Evolutionary conservation across 2,888 invertebrate genomes (phyloP).

Genomic region (Eupithecia exiguata): DNA sequence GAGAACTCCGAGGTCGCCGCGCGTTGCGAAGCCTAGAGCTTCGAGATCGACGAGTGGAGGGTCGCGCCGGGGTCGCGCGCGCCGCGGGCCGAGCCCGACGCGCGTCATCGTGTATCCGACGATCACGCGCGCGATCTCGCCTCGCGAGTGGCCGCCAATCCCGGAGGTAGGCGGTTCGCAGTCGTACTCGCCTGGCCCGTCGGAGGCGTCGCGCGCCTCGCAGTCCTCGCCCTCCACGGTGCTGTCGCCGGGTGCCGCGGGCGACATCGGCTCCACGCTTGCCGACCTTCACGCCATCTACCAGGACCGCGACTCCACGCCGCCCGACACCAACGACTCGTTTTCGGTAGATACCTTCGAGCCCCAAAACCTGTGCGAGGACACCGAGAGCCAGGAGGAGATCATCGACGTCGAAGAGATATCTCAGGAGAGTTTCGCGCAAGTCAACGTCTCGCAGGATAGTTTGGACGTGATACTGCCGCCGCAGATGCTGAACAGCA

Average conservation of each 20-base stretch:
- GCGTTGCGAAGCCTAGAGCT: slow-evolving; percentile 42
- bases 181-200: slow-evolving; percentile 16
- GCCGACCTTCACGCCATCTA: slow-evolving; percentile 67
- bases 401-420: slow-evolving; percentile 22
- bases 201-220: slow-evolving; percentile 85
- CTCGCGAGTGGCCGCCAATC: background rate
- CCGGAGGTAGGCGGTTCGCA: slow-evolving; percentile 78
- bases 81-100: background rate
- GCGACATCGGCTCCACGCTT: slow-evolving; percentile 62
- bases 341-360: background rate
- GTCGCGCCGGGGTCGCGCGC: background rate
- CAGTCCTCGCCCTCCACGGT: slow-evolving; percentile 87
- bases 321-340: slow-evolving; percentile 2
- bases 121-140: slow-evolving; percentile 8
- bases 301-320: slow-evolving; percentile 54
- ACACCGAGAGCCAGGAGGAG: slow-evolving; percentile 16
- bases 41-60: background rate
- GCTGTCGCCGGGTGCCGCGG: slow-evolving; percentile 51
- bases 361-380: background rate
- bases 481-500: slow-evolving; percentile 43
- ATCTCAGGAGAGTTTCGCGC: slow-evolving; percentile 29
- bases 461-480: slow-evolving; percentile 34
- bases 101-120: slow-evolving; percentile 41
- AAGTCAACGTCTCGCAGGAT: slow-evolving; percentile 24
- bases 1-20: background rate